phyloP scores from a whole-genome alignment of 2,888 invertebrate genomes.

The Argyra leucocephala region DNA sequence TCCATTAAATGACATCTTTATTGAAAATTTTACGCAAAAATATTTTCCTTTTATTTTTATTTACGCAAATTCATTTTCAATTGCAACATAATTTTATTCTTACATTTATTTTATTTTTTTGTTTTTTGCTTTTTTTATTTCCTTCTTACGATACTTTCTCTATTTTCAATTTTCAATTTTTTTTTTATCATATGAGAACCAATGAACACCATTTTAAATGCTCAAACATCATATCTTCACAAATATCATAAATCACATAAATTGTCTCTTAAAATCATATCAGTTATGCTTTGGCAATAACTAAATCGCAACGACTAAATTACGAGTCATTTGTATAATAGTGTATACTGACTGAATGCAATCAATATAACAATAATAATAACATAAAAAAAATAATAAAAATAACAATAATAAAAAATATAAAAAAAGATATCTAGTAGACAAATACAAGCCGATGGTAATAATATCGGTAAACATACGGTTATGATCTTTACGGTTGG shows the following conservation, averaged over 20 bases:
- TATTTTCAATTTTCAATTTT: not conserved
- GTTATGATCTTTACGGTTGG: not conserved
- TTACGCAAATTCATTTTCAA: too few species aligned
- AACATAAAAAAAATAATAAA: too few species aligned
- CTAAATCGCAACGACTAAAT: not conserved
- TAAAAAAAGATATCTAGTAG: too few species aligned
- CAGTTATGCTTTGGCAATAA: not conserved
- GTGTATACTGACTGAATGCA: not conserved
- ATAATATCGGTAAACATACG: slow-evolving; percentile 1
- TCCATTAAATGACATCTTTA: not conserved
- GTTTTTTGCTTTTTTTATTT: too few species aligned
- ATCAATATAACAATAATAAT: not conserved
- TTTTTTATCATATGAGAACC: not conserved
- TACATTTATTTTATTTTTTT: not conserved
- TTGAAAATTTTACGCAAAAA: not conserved
- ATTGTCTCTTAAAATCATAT: not conserved
- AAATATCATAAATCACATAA: slow-evolving; percentile 1
- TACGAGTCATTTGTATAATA: not conserved
- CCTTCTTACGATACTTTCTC: not conserved
- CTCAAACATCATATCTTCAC: not conserved
- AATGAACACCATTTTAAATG: not conserved
- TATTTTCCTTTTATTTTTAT: not conserved
- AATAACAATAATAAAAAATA: too few species aligned
- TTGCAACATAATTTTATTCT: too few species aligned
- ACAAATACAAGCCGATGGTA: not conserved